Evolutionary conservation across 1,140 invertebrate genomes (phyloP), one percentile per base, ranked within the genome.

Genomic region (Bombus consobrinus): DNA sequence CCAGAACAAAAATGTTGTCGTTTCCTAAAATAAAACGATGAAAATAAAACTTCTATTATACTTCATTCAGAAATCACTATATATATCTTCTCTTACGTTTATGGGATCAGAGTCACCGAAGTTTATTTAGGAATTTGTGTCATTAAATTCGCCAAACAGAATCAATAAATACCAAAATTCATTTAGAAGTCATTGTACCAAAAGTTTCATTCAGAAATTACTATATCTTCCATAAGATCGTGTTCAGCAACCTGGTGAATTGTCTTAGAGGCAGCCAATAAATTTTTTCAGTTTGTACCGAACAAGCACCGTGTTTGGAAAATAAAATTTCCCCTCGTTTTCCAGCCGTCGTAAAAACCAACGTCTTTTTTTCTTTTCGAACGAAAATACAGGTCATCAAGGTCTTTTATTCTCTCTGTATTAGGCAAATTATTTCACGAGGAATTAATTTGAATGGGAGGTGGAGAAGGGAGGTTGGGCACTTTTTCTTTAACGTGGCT

Each of bases 391-490:
- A 68, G 25, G 25, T 37, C 37, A 34, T 18, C 47, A 39, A 34
- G 53, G 22, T 32, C 18, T 41, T 81, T 62, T 25, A 64, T 57
- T 57, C 43, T 18, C 13, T 3, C 10, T 1, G 68, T n/a, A 81
- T 72, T 39, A 71, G 28, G 22, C 68, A 37, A 81, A 72, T 75
- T 75, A 75, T 76, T 59, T 76, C 53, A 25, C 74, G 47, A 59
- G 34, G 53, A 62, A 76, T 82, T 82, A 74, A 82, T 82, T 81
- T 34, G 69, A 81, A 62, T 62, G 69, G 68, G 10, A 25, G 37
- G 10, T 2, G 34, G 59, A n/a, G 59, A 13, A 62, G 68, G 37
- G 34, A 13, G 34, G 37, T 22, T n/a, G 53, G 32, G 25, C 57
- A 53, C 53, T 82, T 81, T 81, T 81, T 79, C 64, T 71, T 15